phyloP scores from a whole-genome alignment of 2,113 vertebrate genomes.

The Perognathus longimembris region DNA sequence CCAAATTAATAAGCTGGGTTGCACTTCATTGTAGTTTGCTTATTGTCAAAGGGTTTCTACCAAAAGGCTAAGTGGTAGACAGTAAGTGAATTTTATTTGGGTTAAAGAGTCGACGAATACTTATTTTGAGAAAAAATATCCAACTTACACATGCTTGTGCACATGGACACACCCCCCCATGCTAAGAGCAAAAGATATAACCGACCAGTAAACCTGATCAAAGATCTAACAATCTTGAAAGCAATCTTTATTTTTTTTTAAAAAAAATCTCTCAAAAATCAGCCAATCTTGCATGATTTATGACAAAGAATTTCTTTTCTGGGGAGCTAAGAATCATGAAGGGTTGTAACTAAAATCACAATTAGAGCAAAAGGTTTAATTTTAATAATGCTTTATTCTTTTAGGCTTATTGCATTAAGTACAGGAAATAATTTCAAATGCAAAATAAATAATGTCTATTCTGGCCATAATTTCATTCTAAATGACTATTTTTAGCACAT shows the following conservation, averaged over 20 bases:
- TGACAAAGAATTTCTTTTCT: slow-evolving; percentile 45
- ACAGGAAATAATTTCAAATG: slow-evolving; percentile 61
- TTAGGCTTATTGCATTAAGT: slow-evolving; percentile 45
- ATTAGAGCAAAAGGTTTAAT: slow-evolving; percentile 59
- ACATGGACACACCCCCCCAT: background rate
- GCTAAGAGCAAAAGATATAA: background rate
- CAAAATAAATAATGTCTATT: slow-evolving; percentile 45
- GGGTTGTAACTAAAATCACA: slow-evolving; percentile 52
- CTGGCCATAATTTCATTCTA: background rate
- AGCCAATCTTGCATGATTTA: slow-evolving; percentile 23
- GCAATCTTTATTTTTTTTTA: slow-evolving; percentile 8
- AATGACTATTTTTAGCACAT: background rate
- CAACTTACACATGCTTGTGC: background rate
- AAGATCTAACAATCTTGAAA: slow-evolving; percentile 37
- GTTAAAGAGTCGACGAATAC: slow-evolving; percentile 67
- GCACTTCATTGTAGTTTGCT: slow-evolving; percentile 59
- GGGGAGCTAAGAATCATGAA: slow-evolving; percentile 55
- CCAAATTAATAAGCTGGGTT: slow-evolving; percentile 59
- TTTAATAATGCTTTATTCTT: slow-evolving; percentile 55
- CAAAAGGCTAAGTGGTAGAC: slow-evolving; percentile 52
- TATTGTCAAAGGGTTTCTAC: slow-evolving; percentile 55
- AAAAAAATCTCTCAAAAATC: slow-evolving; percentile 43
- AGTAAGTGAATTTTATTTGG: slow-evolving; percentile 70
- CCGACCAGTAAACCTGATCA: background rate
- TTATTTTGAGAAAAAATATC: slow-evolving; percentile 61